Evolutionary conservation across 2,888 invertebrate species (phyloP).

Genomic region (Atethmia centrago): DNA sequence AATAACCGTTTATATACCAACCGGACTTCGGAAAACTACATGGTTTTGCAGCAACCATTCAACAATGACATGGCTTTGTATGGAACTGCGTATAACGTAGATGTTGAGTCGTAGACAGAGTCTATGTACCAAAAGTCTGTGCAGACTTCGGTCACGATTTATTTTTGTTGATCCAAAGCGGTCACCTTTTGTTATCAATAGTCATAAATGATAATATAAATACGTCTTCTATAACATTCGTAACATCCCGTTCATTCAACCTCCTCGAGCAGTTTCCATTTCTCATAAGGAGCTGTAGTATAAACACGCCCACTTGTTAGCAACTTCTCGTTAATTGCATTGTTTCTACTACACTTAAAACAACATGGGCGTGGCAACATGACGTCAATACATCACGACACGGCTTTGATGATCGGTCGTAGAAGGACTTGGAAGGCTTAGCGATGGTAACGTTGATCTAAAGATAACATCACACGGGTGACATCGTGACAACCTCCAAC

Average conservation of each 20-base stretch:
- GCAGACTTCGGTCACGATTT: constrained; percentile 16
- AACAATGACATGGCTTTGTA: neutral
- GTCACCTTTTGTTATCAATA: constrained; percentile 31
- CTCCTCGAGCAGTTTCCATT: constrained; percentile 37
- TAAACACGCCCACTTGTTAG: constrained; percentile 56
- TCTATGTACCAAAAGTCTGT: neutral
- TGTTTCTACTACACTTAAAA: constrained; percentile 26
- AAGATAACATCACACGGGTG: neutral
- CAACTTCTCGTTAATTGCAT: constrained; percentile 50
- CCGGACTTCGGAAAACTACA: constrained; percentile 10
- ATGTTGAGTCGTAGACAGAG: neutral
- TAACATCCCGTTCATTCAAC: constrained; percentile 52
- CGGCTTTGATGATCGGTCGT: constrained; percentile 15
- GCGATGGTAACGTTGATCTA: constrained; percentile 20
- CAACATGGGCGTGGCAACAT: constrained; percentile 55
- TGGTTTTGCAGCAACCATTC: neutral
- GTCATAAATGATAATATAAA: constrained; percentile 33
- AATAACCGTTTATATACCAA: neutral
- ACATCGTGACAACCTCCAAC: neutral
- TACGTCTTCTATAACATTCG: constrained; percentile 20
- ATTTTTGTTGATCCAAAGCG: constrained; percentile 24
- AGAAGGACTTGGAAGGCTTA: constrained; percentile 24
- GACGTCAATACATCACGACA: constrained; percentile 38
- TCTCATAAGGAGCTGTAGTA: constrained; percentile 22
- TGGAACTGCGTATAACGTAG: neutral